A percentile compares a stretch with the other conserved stretches of the same genome.
These are phyloP conservation scores for Idaea dimidiata DNA, from an alignment of 2,888 invertebrate genomes.

Conservation along the genomic window DNA sequence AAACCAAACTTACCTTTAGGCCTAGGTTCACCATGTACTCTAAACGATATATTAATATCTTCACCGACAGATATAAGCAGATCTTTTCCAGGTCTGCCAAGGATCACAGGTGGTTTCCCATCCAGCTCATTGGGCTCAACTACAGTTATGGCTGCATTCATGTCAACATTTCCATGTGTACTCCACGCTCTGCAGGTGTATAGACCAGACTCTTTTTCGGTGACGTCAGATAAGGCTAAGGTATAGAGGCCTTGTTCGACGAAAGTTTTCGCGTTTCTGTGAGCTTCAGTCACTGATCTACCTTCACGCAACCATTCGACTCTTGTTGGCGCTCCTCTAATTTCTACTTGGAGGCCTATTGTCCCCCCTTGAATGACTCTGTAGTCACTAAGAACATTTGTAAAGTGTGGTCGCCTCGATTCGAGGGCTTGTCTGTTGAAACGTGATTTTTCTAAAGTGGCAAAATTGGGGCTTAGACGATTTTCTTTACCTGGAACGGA, in stretches of 20 bases:
- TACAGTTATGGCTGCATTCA: slow-evolving; percentile 86
- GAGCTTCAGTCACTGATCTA: slow-evolving; percentile 76
- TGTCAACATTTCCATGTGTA: slow-evolving; percentile 86
- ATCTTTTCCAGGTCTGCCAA: slow-evolving; percentile 89
- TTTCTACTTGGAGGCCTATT: slow-evolving; percentile 90
- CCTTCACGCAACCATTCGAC: slow-evolving; percentile 89
- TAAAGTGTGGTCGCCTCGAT: slow-evolving; percentile 85
- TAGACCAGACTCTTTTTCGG: slow-evolving; percentile 86
- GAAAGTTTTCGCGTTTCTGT: slow-evolving; percentile 84
- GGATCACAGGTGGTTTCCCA: slow-evolving; percentile 89
- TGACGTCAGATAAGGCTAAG: slow-evolving; percentile 86
- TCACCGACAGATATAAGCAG: slow-evolving; percentile 88
- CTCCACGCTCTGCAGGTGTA: slow-evolving; percentile 90
- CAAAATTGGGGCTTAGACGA: slow-evolving; percentile 51
- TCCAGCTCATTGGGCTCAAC: slow-evolving; percentile 81
- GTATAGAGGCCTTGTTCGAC: slow-evolving; percentile 86
- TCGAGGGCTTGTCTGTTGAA: slow-evolving; percentile 61
- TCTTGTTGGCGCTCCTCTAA: slow-evolving; percentile 85
- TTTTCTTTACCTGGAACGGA: slow-evolving; percentile 51
- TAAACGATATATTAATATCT: slow-evolving; percentile 91
- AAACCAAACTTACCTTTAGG: slow-evolving; percentile 84
- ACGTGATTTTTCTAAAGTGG: slow-evolving; percentile 55
- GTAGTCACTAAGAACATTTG: slow-evolving; percentile 85
- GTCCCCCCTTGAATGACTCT: slow-evolving; percentile 88
- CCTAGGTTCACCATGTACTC: slow-evolving; percentile 90